Evolutionary conservation across 1,140 invertebrate species (phyloP), one percentile per base, ranked within the genome.

Genomic region (Pachypeltis micranthus): DNA sequence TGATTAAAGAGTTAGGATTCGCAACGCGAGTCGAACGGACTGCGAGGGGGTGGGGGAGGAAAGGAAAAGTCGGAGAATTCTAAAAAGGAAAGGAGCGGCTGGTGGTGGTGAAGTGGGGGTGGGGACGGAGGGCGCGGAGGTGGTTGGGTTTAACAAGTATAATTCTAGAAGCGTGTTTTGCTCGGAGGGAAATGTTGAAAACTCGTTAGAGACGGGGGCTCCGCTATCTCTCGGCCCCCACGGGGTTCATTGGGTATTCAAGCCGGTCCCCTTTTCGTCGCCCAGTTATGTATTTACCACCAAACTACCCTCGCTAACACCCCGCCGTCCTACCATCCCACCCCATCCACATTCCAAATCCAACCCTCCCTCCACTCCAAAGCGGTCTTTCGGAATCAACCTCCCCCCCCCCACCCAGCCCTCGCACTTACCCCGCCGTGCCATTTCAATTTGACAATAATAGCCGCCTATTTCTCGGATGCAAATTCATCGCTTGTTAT

Each of bases 111-210:
- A n/a, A n/a, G 7, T 4, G 23, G 47, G 47, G 21, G 34, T 39
- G 34, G n/a, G 19, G 47, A 21, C 47, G 47, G 34, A 39, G 19
- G 47, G 47, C 47, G 47, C n/a, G n/a, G n/a, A n/a, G n/a, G n/a
- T n/a, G n/a, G n/a, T n/a, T n/a, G n/a, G n/a, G 47, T 51, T 51
- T 51, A 51, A 51, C 47, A 51, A 51, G 47, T 51, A 51, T 51
- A 51, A 51, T 51, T 51, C 47, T 21, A 51, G 47, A 51, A 51
- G 47, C 47, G 47, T 51, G 47, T 51, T 51, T 51, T 51, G 47
- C 47, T 51, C 47, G 47, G 47, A 51, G 47, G 47, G 47, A 51
- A 51, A 51, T 51, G 47, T 51, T 51, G 47, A 51, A 51, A 51
- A 51, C 47, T 51, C 47, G 47, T 51, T 51, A 51, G 47, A 21